Base-by-base conservation (phyloP, 2,888 invertebrate species). In the Allolobophora icterica region DNA sequence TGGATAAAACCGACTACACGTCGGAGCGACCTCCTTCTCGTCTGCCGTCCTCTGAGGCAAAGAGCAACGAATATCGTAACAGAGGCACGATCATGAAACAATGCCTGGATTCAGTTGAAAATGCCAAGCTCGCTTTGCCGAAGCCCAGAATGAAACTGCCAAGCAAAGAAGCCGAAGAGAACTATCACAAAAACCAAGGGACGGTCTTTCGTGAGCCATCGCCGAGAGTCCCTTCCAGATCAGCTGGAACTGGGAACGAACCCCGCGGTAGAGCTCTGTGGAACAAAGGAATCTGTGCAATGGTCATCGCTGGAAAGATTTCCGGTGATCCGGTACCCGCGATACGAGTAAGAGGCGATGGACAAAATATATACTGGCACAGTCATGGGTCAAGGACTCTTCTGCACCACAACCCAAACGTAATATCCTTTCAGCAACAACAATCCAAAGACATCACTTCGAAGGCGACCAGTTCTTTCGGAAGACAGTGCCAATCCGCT, bases 291-390 rank as follows among this genome's bases (percentile, higher is more conserved):
- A 24, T 87, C 35, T 87, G 87, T 38, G 87, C 87, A 19, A 19
- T 87, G 87, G 87, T 87, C 87, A 87, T 87, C 87, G 87, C 87
- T 15, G 87, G 87, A 87, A 87, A 87, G 38, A 5, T 87, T 24
- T 34, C 87, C 34, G 87, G 87, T 38, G 87, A 87, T 24, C 87
- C 87, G 5, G 38, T 17, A 71, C 87, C 87, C 19, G 87, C 87
- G 38, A 38, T 38, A 34, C 87, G 87, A 1, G 87, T 87, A 8
- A 87, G n/a, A 38, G 87, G 87, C 15, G 87, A 87, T 3, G 87
- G 35, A 87, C 34, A 35, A 19, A 17, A 87, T 1, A 87, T 87
- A 30, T 87, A 35, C 87, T 38, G 34, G 87, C 34, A 38, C 21
- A 1, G 35, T 35, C 87, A 35, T 0, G 87, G 87, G 35, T 87